Percentiles rank a stretch among this genome's conserved stretches.
These are phyloP conservation scores for Hypanus sabinus DNA, from an alignment of 2,113 vertebrate species.

Conservation along the genomic window DNA sequence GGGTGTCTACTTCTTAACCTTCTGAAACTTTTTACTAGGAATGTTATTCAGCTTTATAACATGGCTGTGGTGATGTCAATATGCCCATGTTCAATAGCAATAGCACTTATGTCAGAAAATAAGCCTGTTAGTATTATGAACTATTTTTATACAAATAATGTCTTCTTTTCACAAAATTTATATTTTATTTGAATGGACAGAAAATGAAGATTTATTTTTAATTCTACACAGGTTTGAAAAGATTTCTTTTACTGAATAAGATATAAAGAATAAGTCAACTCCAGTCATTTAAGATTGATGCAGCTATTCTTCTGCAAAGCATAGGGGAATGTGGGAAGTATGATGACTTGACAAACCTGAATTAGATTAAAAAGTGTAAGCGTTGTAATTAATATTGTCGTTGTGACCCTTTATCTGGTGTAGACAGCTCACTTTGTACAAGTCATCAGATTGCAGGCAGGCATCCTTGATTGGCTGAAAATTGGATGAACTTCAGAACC, in stretches of 20 bases:
- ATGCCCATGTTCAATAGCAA: background rate
- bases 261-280: background rate
- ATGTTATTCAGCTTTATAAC: background rate
- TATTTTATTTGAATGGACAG: background rate
- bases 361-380: background rate
- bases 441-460: background rate
- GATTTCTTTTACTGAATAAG: background rate
- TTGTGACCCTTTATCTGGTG: conserved; percentile 7
- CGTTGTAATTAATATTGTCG: background rate
- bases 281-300: background rate
- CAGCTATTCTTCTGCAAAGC: background rate
- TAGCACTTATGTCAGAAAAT: background rate
- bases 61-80: background rate
- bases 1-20: background rate
- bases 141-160: background rate
- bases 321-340: background rate
- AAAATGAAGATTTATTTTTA: background rate
- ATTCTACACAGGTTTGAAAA: background rate
- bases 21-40: background rate
- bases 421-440: background rate
- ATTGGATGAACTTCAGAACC: background rate
- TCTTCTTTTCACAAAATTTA: background rate
- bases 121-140: background rate
- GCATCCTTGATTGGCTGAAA: background rate
- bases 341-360: background rate